Evolutionary conservation across 30 jellyfish, hydroid and myxozoan species (phyloP), one percentile per base, ranked within the genome.

Genomic region (Aurelia sp.): DNA sequence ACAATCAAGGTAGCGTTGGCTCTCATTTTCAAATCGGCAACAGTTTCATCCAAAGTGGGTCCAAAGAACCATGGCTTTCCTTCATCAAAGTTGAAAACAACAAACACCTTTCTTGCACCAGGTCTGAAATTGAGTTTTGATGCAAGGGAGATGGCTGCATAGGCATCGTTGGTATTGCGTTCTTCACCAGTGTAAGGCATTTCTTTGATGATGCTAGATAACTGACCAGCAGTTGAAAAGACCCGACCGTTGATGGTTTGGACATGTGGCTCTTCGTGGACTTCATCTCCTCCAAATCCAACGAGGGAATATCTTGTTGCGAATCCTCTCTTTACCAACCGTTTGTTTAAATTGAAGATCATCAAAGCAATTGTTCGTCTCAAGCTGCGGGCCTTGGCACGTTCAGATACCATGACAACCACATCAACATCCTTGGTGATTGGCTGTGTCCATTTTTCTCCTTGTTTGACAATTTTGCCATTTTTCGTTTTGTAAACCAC

Each of bases 251-350:
- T 92, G 51, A 89, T 78, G 19, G 97, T 88, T 50, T 79, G 97
- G 44, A 60, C 53, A 63, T 95, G 99, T 12, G 99, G 87, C 30
- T 77, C 76, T 86, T 95, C 99, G 0, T 86, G 96, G 68, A 90
- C 93, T 1, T 93, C 89, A 53, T 68, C 57, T 19, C 99, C 99
- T 13, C 99, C 99, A 79, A 88, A 95, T 50, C 99, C 99, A 67
- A 95, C 78, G 52, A 95, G 75, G 15, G 99, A 97, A 76, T 85
- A 95, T 61, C 97, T 81, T 11, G 97, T 78, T 74, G 86, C 72
- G 89, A 78, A 90, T 50, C 89, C 89, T 58, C 68, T 74, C 80
- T 80, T 64, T 62, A 13, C 77, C 15, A 82, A 85, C 4, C 78
- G 52, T 31, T 79, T 81, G 91, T 90, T 59, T 17, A 67, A 27